Percentiles rank a stretch among this genome's conserved stretches.
These are phyloP conservation scores for Acanthosepion pharaonis DNA, from an alignment of 2,888 invertebrate genomes.

Conservation along the genomic window DNA sequence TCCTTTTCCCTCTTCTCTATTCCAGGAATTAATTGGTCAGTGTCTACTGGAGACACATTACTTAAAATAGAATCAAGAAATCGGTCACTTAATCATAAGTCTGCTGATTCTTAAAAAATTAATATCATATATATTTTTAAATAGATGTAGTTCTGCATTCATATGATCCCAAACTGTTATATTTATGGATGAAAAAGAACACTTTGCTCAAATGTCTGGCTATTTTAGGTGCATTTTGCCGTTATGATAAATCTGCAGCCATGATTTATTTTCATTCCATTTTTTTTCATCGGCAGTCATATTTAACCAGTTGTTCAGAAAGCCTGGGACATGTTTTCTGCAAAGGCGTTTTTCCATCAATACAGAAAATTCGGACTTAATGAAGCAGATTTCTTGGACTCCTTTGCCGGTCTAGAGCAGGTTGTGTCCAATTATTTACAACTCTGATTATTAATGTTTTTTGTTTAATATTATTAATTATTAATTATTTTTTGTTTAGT, in stretches of 20 bases:
- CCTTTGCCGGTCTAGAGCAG: constrained; percentile 74
- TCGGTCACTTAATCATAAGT: constrained; percentile 68
- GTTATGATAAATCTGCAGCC: constrained; percentile 72
- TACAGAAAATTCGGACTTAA: constrained; percentile 72
- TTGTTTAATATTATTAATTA: not conserved
- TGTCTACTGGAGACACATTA: constrained; percentile 58
- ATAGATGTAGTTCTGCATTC: constrained; percentile 65
- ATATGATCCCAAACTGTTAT: constrained; percentile 65
- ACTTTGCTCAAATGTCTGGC: constrained; percentile 61
- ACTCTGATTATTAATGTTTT: not conserved
- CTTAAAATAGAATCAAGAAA: no score
- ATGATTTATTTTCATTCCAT: no score
- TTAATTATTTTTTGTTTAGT: not conserved
- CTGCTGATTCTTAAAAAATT: constrained; percentile 64
- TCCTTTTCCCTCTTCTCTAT: constrained; percentile 39
- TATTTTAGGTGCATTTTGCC: constrained; percentile 66
- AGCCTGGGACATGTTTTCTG: constrained; percentile 75
- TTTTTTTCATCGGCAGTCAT: constrained; percentile 67
- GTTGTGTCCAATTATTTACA: constrained; percentile 69
- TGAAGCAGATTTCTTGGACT: constrained; percentile 73
- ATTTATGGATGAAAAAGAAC: constrained; percentile 67
- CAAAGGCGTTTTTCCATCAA: constrained; percentile 75
- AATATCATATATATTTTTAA: no score
- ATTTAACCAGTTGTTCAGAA: constrained; percentile 70
- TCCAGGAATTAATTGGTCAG: constrained; percentile 73